Conservation (phyloP, 2,113 vertebrate species). For the Triplophysa dalaica region DNA sequence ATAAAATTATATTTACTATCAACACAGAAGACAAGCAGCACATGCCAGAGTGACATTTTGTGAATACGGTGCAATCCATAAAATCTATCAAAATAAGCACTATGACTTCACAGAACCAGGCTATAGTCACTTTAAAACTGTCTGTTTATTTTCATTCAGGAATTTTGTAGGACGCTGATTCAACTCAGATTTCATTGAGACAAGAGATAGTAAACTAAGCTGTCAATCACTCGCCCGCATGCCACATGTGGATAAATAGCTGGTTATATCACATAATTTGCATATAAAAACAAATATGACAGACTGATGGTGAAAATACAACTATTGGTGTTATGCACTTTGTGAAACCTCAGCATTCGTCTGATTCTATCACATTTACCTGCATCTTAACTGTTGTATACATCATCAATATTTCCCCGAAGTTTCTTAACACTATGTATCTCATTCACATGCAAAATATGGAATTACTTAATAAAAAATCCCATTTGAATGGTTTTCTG, state of each 20-base stretch:
- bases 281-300: not conserved
- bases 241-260: not conserved
- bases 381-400: constrained; percentile 12
- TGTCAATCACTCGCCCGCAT: not conserved
- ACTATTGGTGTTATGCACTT: too few species aligned
- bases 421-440: not conserved
- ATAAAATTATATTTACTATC: too few species aligned
- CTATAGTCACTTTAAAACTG: too few species aligned
- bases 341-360: too few species aligned
- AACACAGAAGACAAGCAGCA: too few species aligned
- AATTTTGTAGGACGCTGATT: not conserved
- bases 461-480: not conserved
- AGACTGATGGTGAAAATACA: not conserved
- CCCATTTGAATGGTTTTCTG: not conserved
- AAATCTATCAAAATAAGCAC: too few species aligned
- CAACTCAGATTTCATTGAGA: constrained; percentile 7
- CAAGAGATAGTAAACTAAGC: not conserved
- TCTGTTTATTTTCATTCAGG: not conserved
- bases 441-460: not conserved
- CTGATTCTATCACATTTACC: not conserved
- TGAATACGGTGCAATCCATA: too few species aligned
- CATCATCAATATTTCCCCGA: not conserved
- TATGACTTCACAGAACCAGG: too few species aligned
- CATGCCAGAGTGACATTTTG: too few species aligned
- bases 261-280: not conserved